Percentiles rank a stretch among this genome's conserved stretches.
Conservation (phyloP, 1,140 invertebrate genomes). For the Drosophila sp. region DNA sequence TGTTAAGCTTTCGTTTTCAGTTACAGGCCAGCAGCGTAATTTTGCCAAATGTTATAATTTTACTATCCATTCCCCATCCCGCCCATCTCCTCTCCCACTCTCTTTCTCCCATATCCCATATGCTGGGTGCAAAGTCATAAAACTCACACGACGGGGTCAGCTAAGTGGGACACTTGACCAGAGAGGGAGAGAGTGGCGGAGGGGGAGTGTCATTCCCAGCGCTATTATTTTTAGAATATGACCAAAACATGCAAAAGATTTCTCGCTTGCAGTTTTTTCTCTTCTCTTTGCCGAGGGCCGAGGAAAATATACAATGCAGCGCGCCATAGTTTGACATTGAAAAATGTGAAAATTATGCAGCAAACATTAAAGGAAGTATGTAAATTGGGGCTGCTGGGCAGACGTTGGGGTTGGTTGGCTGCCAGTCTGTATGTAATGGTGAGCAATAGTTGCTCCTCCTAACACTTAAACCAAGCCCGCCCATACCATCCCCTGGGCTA, state of each 20-base stretch:
- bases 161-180: slow-evolving; percentile 72
- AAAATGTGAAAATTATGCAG: slow-evolving; percentile 82
- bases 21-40: slow-evolving; percentile 44
- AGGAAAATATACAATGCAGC: slow-evolving; percentile 53
- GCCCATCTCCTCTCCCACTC: not conserved
- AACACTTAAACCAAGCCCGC: not conserved
- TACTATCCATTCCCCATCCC: slow-evolving; percentile 1
- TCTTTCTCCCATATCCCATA: slow-evolving; percentile 18
- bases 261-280: slow-evolving; percentile 56
- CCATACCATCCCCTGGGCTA: slow-evolving; percentile 15
- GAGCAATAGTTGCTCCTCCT: not conserved
- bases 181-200: not conserved
- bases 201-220: slow-evolving; percentile 31
- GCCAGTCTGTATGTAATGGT: not conserved
- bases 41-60: slow-evolving; percentile 70
- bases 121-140: slow-evolving; percentile 56
- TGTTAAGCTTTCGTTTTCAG: slow-evolving; percentile 74
- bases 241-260: slow-evolving; percentile 82
- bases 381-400: slow-evolving; percentile 72
- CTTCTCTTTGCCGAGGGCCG: slow-evolving; percentile 29
- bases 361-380: slow-evolving; percentile 80
- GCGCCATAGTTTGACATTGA: slow-evolving; percentile 74
- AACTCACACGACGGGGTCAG: slow-evolving; percentile 67
- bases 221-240: slow-evolving; percentile 82
- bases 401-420: not conserved